Percentiles rank a stretch among this genome's conserved stretches.
These are phyloP conservation scores for Phoxinus dragarum DNA, from an alignment of 2,797 vertebrate species.

Conservation along the genomic window DNA sequence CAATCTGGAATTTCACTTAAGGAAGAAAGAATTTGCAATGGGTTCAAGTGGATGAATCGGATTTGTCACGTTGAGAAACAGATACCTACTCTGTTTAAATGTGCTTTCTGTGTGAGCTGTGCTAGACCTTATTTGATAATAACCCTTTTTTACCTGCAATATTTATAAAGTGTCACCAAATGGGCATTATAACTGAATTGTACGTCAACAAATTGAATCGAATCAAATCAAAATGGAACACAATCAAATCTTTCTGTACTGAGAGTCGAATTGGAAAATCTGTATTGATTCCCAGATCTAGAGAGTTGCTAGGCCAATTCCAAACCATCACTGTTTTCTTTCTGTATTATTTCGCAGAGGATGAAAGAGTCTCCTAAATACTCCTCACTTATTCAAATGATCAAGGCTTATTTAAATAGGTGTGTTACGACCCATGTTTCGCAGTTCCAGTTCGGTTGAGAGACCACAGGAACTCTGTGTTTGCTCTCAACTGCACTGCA, in stretches of 20 bases:
- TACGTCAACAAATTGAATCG: background rate
- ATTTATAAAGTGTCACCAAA: background rate
- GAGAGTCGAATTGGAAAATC: background rate
- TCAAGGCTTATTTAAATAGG: slow-evolving; percentile 3
- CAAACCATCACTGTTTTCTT: background rate
- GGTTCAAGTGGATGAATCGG: background rate
- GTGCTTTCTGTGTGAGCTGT: background rate
- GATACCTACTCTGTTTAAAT: background rate
- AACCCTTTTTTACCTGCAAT: background rate
- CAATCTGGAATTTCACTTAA: background rate
- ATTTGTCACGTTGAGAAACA: background rate
- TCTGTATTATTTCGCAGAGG: background rate
- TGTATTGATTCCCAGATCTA: background rate
- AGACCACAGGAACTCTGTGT: slow-evolving; percentile 35
- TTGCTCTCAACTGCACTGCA: slow-evolving; percentile 43
- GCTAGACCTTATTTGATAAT: background rate
- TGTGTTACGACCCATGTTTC: slow-evolving; percentile 14
- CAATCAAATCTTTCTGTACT: background rate
- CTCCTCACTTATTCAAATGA: background rate
- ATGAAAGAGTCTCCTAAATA: background rate
- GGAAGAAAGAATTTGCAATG: background rate
- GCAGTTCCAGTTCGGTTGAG: slow-evolving; percentile 14
- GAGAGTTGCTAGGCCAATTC: background rate
- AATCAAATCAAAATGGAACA: background rate
- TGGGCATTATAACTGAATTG: background rate